phyloP scores from a whole-genome alignment of 2,113 vertebrate species.

The Ciconia stormi region DNA sequence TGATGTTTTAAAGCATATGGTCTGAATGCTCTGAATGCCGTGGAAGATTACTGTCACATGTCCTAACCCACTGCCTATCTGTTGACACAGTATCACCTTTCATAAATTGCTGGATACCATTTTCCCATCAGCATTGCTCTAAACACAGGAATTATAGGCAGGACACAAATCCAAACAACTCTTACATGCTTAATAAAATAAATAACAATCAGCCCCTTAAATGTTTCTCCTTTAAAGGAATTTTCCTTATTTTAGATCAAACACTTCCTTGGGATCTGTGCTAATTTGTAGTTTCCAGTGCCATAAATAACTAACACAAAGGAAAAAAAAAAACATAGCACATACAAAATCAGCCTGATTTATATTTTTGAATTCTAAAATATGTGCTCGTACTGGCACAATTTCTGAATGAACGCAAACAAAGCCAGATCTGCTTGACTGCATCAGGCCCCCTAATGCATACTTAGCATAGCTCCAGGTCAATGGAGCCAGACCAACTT shows the following conservation, averaged over 20 bases:
- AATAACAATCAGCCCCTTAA: slow-evolving; percentile 14
- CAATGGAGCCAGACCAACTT: slow-evolving; percentile 40
- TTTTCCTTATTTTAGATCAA: slow-evolving; percentile 17
- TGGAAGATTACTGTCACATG: slow-evolving; percentile 54
- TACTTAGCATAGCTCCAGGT: slow-evolving; percentile 47
- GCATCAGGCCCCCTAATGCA: background rate
- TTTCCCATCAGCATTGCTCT: slow-evolving; percentile 36
- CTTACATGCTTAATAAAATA: slow-evolving; percentile 46
- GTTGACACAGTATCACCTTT: slow-evolving; percentile 58
- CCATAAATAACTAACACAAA: slow-evolving; percentile 1
- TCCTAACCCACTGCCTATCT: slow-evolving; percentile 1
- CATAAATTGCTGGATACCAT: slow-evolving; percentile 54
- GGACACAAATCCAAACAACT: slow-evolving; percentile 39
- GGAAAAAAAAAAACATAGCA: background rate
- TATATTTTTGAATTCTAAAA: background rate
- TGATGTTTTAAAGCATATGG: slow-evolving; percentile 55
- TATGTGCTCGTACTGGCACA: background rate
- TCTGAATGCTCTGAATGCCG: slow-evolving; percentile 17
- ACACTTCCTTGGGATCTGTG: background rate
- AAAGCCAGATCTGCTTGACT: slow-evolving; percentile 17
- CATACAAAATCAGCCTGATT: background rate
- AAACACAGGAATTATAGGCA: slow-evolving; percentile 41
- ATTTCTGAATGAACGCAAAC: slow-evolving; percentile 26
- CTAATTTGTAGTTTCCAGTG: background rate
- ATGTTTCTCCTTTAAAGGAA: background rate